Evolutionary conservation across 2,113 vertebrate species (phyloP).

Genomic region (Xenus cinereus): DNA sequence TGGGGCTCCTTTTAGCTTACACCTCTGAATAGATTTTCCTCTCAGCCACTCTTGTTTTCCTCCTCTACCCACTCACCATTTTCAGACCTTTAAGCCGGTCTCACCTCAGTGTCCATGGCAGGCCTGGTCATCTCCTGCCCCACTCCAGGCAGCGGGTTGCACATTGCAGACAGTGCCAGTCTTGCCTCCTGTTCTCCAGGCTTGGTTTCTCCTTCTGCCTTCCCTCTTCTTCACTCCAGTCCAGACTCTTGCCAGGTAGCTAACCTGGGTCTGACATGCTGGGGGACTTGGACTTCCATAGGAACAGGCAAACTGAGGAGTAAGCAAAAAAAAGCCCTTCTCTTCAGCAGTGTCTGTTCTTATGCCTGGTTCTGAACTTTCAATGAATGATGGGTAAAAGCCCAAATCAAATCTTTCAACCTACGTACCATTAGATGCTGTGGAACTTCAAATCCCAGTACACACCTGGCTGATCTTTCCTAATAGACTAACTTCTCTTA

Average conservation of each 20-base stretch:
- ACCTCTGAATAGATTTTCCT: fast-evolving
- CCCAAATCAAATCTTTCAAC: background rate
- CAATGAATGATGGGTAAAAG: background rate
- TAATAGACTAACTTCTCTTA: background rate
- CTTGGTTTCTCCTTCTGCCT: background rate
- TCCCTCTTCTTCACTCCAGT: background rate
- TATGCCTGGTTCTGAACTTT: background rate
- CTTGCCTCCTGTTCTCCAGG: background rate
- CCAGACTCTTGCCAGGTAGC: background rate
- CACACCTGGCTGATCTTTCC: background rate
- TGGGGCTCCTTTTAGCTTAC: background rate
- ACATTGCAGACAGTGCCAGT: background rate
- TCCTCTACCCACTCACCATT: background rate
- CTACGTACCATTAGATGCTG: background rate
- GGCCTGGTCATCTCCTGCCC: background rate
- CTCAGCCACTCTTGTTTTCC: background rate
- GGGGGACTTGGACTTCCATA: background rate
- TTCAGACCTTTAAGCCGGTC: background rate
- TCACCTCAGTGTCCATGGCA: background rate
- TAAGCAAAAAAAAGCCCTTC: background rate
- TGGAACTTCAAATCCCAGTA: background rate
- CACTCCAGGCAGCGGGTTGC: background rate
- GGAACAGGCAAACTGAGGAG: background rate
- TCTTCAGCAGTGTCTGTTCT: background rate
- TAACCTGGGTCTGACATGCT: background rate